Evolutionary conservation across 2,113 vertebrate species (phyloP).

Genomic region (Haplochromis vanheusdeni): DNA sequence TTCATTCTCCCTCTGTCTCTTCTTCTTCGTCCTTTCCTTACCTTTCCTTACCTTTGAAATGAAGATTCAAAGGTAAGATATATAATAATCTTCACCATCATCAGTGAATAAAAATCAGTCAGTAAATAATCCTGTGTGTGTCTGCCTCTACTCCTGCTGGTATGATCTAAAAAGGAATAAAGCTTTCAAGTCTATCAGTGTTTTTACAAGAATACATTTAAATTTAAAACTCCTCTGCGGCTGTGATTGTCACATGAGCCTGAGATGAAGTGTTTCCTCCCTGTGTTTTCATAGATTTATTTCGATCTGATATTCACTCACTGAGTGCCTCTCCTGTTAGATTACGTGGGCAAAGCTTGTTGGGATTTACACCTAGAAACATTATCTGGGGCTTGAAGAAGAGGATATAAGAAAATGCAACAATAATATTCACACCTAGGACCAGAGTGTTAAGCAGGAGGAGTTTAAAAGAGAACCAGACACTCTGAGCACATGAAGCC

Average conservation of each 20-base stretch:
- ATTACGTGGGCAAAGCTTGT: neutral
- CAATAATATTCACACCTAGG: neutral
- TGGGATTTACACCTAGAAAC: neutral
- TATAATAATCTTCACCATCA: neutral
- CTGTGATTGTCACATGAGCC: neutral
- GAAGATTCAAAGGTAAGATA: neutral
- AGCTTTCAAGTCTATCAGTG: neutral
- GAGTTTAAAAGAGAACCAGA: neutral
- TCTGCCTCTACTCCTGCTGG: neutral
- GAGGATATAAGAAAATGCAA: neutral
- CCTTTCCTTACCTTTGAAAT: neutral
- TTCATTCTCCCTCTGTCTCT: neutral
- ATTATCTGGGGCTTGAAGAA: neutral
- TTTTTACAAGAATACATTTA: neutral
- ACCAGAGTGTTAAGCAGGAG: neutral
- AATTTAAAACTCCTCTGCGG: neutral
- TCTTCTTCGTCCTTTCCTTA: neutral
- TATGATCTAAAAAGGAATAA: neutral
- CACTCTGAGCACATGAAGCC: neutral
- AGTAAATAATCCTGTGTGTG: neutral
- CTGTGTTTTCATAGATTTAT: neutral
- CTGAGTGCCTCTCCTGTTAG: neutral
- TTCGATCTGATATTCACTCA: neutral
- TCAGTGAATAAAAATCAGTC: neutral
- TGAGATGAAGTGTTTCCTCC: neutral